phyloP scores from a whole-genome alignment of 1,140 invertebrate species.

The Drosophila neocordata region DNA sequence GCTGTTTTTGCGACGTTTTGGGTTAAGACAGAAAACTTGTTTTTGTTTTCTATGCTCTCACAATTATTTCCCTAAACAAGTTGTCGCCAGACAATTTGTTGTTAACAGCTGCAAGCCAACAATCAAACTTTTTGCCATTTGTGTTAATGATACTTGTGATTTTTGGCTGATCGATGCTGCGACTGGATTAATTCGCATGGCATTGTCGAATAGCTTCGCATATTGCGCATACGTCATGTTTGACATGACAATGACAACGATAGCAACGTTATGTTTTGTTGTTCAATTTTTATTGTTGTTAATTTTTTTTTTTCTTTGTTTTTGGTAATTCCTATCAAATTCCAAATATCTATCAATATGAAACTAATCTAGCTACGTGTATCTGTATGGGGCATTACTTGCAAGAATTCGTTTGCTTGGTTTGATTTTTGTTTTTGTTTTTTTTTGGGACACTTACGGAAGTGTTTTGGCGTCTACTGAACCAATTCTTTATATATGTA shows the following conservation, averaged over 20 bases:
- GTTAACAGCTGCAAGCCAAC: constrained; percentile 43
- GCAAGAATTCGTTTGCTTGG: constrained; percentile 44
- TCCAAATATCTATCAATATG: constrained; percentile 19
- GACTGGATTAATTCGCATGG: constrained; percentile 34
- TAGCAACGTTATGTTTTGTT: constrained; percentile 23
- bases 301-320: background rate
- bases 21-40: constrained; percentile 24
- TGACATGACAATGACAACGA: constrained; percentile 58
- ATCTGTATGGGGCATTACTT: constrained; percentile 42
- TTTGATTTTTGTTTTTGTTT: background rate
- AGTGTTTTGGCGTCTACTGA: constrained; percentile 44
- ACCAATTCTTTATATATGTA: constrained; percentile 12
- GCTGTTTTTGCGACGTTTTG: constrained; percentile 17
- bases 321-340: constrained; percentile 19
- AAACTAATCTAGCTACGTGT: constrained; percentile 33
- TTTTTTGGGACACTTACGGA: constrained; percentile 41
- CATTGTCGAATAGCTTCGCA: constrained; percentile 56
- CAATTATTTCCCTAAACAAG: constrained; percentile 56
- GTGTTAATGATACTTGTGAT: constrained; percentile 48
- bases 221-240: constrained; percentile 61
- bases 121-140: constrained; percentile 54
- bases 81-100: constrained; percentile 43
- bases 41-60: constrained; percentile 17
- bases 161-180: constrained; percentile 36
- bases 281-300: background rate